These are phyloP conservation scores for Unio pictorum DNA, from an alignment of 2,888 invertebrate species.

Conservation along the genomic window DNA sequence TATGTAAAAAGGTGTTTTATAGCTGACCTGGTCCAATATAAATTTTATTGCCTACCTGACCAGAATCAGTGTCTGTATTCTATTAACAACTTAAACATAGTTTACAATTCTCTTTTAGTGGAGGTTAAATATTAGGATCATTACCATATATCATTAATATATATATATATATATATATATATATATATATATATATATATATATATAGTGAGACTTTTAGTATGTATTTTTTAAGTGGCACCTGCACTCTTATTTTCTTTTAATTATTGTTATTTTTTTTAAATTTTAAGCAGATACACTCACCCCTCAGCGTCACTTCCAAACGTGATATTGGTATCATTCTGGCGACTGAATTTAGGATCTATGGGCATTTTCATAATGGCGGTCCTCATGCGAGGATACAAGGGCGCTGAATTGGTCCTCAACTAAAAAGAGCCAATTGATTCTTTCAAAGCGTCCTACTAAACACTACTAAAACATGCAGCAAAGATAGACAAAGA, in stretches of 20 bases:
- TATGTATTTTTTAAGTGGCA: background rate
- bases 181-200: no score
- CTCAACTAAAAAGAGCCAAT: slow-evolving; percentile 23
- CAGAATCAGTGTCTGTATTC: no score
- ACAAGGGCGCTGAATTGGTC: slow-evolving; percentile 37
- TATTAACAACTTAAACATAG: no score
- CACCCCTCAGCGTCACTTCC: slow-evolving; percentile 52
- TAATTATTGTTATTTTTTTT: background rate
- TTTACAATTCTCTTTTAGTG: no score
- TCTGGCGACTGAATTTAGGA: slow-evolving; percentile 45
- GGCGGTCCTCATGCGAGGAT: slow-evolving; percentile 51
- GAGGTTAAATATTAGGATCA: no score
- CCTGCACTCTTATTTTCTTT: background rate
- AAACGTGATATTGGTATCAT: slow-evolving; percentile 47
- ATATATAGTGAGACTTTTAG: no score
- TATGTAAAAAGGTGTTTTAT: no score
- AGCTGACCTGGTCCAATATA: no score
- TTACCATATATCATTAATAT: no score
- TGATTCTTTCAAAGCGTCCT: background rate
- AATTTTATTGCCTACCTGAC: no score
- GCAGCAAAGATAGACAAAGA: no score
- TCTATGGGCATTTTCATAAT: slow-evolving; percentile 52
- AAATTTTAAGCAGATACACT: background rate
- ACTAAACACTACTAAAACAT: background rate
- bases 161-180: no score